A percentile compares a stretch with the other conserved stretches of the same genome.
Conservation (phyloP, 2,113 vertebrate genomes). For the Laticauda colubrina region DNA sequence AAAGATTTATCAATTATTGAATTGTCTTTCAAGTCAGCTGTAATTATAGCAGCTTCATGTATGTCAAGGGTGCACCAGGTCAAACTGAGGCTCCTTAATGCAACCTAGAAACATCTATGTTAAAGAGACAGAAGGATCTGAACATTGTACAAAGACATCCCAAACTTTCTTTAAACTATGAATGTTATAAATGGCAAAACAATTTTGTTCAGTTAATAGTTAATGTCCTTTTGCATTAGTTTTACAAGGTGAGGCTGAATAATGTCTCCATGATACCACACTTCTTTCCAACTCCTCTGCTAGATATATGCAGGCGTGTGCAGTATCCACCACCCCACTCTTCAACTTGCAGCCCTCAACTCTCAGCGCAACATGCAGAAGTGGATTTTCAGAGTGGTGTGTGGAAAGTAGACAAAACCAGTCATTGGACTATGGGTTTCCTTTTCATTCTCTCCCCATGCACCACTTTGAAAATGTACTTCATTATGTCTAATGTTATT, state of each 20-base stretch:
- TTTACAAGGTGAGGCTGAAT: constrained; percentile 43
- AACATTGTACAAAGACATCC: constrained; percentile 66
- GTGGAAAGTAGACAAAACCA: constrained; percentile 67
- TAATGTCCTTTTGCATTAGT: constrained; percentile 39
- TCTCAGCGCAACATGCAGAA: constrained; percentile 73
- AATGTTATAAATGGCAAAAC: constrained; percentile 61
- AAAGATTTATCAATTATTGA: neutral
- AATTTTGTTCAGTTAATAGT: constrained; percentile 53
- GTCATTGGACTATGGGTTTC: constrained; percentile 23
- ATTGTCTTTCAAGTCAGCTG: neutral
- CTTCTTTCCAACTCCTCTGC: constrained; percentile 30
- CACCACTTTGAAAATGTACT: constrained; percentile 75
- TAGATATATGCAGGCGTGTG: constrained; percentile 65
- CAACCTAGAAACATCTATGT: neutral
- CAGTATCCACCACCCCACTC: constrained; percentile 75
- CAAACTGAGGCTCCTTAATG: neutral
- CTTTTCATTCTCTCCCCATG: constrained; percentile 66
- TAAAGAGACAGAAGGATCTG: constrained; percentile 54
- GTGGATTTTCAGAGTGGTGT: constrained; percentile 72
- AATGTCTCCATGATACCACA: constrained; percentile 44
- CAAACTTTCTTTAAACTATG: constrained; percentile 66
- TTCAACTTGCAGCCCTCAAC: constrained; percentile 84
- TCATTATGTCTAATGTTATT: constrained; percentile 62
- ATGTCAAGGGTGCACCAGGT: fast-evolving
- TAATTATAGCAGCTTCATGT: neutral